Percentiles rank a stretch among this genome's conserved stretches.
Conservation (phyloP, 2,797 vertebrate species). For the Crenuchus spilurus region DNA sequence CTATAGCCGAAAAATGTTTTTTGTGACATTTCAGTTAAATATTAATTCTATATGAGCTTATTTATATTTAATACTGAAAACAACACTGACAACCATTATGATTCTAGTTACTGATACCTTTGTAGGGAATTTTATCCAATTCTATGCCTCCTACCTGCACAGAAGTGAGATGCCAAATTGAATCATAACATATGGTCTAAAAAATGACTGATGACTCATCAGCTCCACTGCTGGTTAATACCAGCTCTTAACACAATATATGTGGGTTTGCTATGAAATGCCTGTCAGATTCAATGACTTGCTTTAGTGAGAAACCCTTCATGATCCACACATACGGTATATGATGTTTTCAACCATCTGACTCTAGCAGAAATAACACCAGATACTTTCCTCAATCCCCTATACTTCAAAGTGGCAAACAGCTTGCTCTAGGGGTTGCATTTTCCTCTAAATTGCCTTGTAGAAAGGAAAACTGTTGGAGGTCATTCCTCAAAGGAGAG, state of each 20-base stretch:
- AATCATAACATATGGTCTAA: neutral
- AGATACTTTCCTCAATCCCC: neutral
- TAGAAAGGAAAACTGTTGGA: slow-evolving; percentile 59
- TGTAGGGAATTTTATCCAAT: neutral
- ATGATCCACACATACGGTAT: neutral
- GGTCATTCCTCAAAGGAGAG: slow-evolving; percentile 51
- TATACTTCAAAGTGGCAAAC: neutral
- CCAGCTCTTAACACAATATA: neutral
- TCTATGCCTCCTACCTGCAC: neutral
- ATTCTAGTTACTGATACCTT: neutral
- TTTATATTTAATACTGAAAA: too few species aligned
- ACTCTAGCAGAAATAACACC: neutral
- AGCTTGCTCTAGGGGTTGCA: slow-evolving; percentile 18
- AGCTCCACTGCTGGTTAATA: neutral
- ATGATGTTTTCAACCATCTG: neutral
- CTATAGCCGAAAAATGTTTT: too few species aligned
- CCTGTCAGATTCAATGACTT: neutral
- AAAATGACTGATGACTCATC: neutral
- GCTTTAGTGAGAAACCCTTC: neutral
- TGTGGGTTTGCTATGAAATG: neutral
- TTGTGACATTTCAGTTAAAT: too few species aligned
- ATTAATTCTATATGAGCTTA: too few species aligned
- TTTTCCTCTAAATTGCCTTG: slow-evolving; percentile 37
- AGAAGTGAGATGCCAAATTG: neutral
- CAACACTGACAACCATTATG: too few species aligned